Evolutionary conservation across 2,113 vertebrate genomes (phyloP).

Genomic region (Anseranas semipalmata): DNA sequence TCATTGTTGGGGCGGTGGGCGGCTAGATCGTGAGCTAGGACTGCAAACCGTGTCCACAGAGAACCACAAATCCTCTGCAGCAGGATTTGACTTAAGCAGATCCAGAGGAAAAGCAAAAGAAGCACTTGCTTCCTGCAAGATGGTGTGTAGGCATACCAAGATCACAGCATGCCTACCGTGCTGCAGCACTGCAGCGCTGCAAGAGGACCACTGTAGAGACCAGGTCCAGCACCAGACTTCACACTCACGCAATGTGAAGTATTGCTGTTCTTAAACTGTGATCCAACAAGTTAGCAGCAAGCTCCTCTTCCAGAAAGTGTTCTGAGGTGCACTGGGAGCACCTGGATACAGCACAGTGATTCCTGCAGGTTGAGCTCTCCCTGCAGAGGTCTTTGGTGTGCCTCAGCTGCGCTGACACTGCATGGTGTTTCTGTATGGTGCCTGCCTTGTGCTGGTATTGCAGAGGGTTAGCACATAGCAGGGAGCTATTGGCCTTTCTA

Average conservation of each 20-base stretch:
- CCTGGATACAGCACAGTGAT: neutral
- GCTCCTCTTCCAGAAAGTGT: neutral
- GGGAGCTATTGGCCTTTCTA: neutral
- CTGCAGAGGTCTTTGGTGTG: neutral
- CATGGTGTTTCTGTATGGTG: neutral
- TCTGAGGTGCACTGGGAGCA: neutral
- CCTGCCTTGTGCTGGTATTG: neutral
- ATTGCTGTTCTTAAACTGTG: neutral
- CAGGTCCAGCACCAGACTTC: neutral
- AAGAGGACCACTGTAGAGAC: neutral
- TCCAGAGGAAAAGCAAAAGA: neutral
- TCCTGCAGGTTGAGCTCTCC: neutral
- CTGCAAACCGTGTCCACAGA: neutral
- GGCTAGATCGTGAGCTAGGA: accelerated
- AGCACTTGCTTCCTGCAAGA: neutral
- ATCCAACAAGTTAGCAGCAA: neutral
- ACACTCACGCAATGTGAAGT: neutral
- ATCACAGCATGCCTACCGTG: neutral
- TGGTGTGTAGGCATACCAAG: neutral
- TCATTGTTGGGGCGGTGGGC: neutral
- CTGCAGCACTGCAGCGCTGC: neutral
- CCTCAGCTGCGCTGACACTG: too few relatives aligned
- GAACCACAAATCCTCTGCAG: neutral
- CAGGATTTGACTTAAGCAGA: neutral
- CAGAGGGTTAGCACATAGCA: neutral